These are phyloP conservation scores for Cynocephalus volans DNA, from an alignment of 2,113 vertebrate species.

Conservation along the genomic window DNA sequence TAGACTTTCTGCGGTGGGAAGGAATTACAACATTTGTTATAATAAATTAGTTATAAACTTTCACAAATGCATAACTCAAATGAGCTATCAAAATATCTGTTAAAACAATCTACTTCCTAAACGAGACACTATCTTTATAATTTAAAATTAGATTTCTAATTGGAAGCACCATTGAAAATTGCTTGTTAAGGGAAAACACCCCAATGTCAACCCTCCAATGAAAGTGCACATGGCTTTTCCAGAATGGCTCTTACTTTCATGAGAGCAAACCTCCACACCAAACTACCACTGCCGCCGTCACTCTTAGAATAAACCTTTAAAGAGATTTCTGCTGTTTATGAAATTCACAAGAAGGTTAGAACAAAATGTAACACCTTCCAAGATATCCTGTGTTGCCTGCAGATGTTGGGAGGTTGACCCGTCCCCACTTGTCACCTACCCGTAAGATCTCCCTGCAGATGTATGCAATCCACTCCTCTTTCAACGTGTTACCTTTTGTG, in stretches of 20 bases:
- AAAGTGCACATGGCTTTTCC: background rate
- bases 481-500: conserved; percentile 98
- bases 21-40: background rate
- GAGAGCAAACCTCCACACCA: background rate
- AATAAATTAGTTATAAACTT: background rate
- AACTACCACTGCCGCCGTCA: background rate
- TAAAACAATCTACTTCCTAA: conserved; percentile 30
- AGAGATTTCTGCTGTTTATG: background rate
- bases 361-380: background rate
- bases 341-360: background rate
- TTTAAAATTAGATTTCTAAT: conserved; percentile 4
- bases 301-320: background rate
- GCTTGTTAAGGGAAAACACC: background rate
- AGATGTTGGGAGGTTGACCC: background rate
- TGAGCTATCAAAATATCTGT: background rate
- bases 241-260: background rate
- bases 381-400: accelerated
- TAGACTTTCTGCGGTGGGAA: background rate
- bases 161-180: background rate
- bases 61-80: conserved; percentile 9
- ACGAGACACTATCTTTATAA: background rate
- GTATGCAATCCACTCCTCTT: conserved; percentile 99
- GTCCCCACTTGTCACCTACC: conserved; percentile 87
- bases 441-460: conserved; percentile 99
- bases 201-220: background rate